phyloP scores from a whole-genome alignment of 2,797 vertebrate species.

The Martes flavigula region DNA sequence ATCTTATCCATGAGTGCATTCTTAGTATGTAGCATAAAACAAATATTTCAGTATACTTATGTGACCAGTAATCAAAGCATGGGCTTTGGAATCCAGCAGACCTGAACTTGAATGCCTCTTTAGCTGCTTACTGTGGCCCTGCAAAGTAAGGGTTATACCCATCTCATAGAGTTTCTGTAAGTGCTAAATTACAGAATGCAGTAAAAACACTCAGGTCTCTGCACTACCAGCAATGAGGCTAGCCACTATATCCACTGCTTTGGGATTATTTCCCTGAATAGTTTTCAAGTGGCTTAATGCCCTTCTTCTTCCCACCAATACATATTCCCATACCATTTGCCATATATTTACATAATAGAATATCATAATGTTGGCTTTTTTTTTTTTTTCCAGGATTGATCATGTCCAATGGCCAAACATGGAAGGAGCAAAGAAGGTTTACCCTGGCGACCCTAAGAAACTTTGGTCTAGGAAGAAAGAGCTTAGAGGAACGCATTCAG shows the following conservation, averaged over 20 bases:
- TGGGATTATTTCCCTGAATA: neutral
- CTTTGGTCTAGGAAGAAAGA: slow-evolving; percentile 86
- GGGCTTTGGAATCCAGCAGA: neutral
- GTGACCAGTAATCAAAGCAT: neutral
- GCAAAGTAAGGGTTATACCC: neutral
- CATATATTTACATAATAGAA: neutral
- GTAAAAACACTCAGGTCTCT: neutral
- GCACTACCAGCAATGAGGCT: neutral
- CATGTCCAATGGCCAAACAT: slow-evolving; percentile 76
- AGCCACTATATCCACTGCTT: neutral
- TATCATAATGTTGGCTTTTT: neutral
- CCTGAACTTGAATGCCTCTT: neutral
- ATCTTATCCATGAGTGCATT: neutral
- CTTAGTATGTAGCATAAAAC: neutral
- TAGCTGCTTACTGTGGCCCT: neutral
- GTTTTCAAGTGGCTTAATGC: neutral
- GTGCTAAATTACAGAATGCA: neutral
- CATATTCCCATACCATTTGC: neutral
- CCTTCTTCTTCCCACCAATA: neutral
- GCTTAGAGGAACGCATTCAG: slow-evolving; percentile 83
- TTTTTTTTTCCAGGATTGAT: slow-evolving; percentile 56
- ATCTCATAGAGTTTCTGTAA: neutral
- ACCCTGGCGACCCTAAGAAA: slow-evolving; percentile 82
- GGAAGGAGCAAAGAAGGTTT: slow-evolving; percentile 88
- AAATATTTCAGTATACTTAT: neutral